Base-by-base conservation (phyloP, 2,797 vertebrate genomes). In the Dendrocincla tyrannina region DNA sequence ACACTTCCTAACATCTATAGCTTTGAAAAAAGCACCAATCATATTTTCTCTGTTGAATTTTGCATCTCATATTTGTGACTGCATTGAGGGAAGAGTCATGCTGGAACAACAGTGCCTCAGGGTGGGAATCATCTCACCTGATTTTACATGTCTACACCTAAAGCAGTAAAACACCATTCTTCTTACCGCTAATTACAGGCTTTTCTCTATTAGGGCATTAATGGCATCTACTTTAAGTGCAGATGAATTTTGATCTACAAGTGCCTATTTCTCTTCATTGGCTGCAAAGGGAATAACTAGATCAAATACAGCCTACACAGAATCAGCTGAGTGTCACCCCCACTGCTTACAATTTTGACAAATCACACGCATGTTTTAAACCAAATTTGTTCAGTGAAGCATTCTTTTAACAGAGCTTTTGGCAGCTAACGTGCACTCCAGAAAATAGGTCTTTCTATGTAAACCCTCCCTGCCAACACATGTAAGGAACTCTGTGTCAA, bases 261-360 rank as follows among this genome's bases (percentile, higher is more conserved):
- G 85, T 88, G 60, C 25, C 53, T 82, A 6, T 79, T 93, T 85
- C 59, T 82, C 59, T 88, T 91, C 74, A 92, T 80, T 89, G 81
- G 44, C 37, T 89, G 60, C 64, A 88, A 93, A 88, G 49, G n/a
- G 37, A 96, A 68, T 3, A 5, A 75, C 85, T 85, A 72, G 79
- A 92, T 95, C 75, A 95, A 94, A 93, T 33, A 85, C 44, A 95
- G 28, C 58, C 87, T 81, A 68, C 64, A 44, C 24, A 77, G 30
- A 87, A 80, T 84, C 83, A 95, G 73, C 88, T 91, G 93, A 86
- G 39, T 62, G 73, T 93, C 83, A 76, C 83, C 44, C 69, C 80
- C 69, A 2, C 58, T 59, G 76, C 90, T 94, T 73, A 84, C 81
- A 91, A 89, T 91, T 95, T 89, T 93, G 68, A 92, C 67, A 88